Evolutionary conservation across 1,140 invertebrate genomes (phyloP), one percentile per base, ranked within the genome.

Genomic region (Capitella teleta): DNA sequence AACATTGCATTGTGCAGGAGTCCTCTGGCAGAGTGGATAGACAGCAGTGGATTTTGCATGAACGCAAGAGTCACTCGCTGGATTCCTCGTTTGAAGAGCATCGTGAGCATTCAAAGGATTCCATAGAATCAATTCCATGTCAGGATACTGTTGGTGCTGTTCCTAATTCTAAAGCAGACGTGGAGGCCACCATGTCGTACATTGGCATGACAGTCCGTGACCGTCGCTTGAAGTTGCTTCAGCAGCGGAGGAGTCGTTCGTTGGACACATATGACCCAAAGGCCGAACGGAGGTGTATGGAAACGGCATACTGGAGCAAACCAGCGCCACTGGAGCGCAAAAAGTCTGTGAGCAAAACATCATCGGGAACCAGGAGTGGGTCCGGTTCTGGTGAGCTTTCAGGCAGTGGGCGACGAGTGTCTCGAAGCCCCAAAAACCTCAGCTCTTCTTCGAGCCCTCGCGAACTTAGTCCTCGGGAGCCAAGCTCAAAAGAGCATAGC

Each of bases 221-320:
- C 24, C 16, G 21, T 6, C 42, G 42, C 4, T 24, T 21, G 24
- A n/a, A 24, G 6, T 25, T 44, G 8, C 42, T 21, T 4, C 16
- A 44, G 5, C 10, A 24, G 21, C 4, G 42, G 21, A 44, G 24
- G 24, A 44, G 42, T 25, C 42, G 42, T 3, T 44, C 42, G 16
- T 25, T 44, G 16, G 42, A 44, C 16, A 25, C 24, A 6, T 44
- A 44, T 25, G 42, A 44, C n/a, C 42, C 42, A 25, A 14, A 44
- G 30, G 30, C n/a, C 30, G 30, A 32, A n/a, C n/a, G n/a, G 30
- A 8, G 30, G 30, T 32, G 8, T n/a, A 8, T 10, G 30, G 30
- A n/a, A 32, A n/a, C 8, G n/a, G 30, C 8, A 10, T n/a, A 8
- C n/a, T n/a, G n/a, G n/a, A n/a, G n/a, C 30, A n/a, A 32, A 8